Evolutionary conservation across 2,113 vertebrate species (phyloP).

Genomic region (Ariopsis seemanni): DNA sequence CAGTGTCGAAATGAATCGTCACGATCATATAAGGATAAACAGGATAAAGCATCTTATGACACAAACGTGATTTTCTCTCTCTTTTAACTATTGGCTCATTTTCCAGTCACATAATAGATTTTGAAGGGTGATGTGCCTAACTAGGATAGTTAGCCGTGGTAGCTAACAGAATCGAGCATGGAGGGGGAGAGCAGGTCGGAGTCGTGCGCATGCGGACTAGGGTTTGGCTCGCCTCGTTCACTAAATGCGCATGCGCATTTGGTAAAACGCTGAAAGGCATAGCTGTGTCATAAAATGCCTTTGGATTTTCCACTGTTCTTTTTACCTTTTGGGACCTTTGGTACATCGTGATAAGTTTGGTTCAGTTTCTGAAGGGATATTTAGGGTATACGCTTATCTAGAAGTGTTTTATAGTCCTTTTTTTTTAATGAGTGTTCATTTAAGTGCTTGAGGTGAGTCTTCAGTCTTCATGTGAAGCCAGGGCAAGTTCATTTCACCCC

Average conservation of each 20-base stretch:
- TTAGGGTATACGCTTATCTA: neutral
- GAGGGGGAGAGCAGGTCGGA: neutral
- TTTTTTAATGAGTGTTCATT: neutral
- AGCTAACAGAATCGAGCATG: constrained; percentile 3
- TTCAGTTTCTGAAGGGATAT: neutral
- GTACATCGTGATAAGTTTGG: neutral
- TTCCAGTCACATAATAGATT: no score
- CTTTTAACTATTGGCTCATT: neutral
- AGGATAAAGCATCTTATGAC: neutral
- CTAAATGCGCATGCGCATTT: neutral
- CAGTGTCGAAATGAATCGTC: constrained; percentile 4
- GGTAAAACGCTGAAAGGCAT: neutral
- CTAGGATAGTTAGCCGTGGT: neutral
- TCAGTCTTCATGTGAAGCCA: no score
- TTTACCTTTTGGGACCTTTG: neutral
- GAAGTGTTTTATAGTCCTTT: neutral
- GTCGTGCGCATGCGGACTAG: neutral
- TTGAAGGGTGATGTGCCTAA: neutral
- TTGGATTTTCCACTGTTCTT: neutral
- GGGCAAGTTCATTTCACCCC: neutral
- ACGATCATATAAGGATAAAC: neutral
- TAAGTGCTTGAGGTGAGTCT: neutral
- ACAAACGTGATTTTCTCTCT: no score
- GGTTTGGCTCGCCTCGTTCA: neutral
- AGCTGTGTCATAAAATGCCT: neutral